Percentiles rank a stretch among this genome's conserved stretches.
Evolutionary conservation across 2,888 invertebrate genomes (phyloP).

Genomic region (Laspeyria flexula): DNA sequence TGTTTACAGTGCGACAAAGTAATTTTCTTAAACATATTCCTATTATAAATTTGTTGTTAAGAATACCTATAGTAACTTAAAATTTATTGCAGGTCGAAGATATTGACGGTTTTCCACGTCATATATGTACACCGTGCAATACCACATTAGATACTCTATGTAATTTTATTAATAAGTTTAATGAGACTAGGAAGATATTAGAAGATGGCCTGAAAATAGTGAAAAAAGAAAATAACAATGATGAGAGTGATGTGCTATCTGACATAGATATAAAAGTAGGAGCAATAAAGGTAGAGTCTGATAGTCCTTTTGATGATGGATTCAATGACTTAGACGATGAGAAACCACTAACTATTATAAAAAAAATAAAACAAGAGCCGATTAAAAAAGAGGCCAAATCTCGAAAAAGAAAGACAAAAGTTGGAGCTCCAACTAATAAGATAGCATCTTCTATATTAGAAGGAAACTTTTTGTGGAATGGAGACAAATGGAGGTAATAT

Average conservation of each 20-base stretch:
- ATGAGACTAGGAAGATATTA: constrained; percentile 60
- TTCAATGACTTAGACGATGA: constrained; percentile 46
- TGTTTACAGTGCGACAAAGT: constrained; percentile 70
- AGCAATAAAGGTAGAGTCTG: constrained; percentile 54
- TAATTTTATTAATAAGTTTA: constrained; percentile 68
- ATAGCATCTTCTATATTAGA: constrained; percentile 75
- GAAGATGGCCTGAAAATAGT: constrained; percentile 55
- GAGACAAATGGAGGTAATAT: constrained; percentile 76
- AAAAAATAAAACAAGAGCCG: constrained; percentile 36
- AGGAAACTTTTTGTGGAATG: constrained; percentile 74
- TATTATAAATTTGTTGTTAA: constrained; percentile 3
- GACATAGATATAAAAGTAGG: constrained; percentile 49
- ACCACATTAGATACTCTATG: constrained; percentile 56
- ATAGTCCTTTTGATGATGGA: constrained; percentile 41
- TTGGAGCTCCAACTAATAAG: constrained; percentile 53
- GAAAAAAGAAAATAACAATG: constrained; percentile 54
- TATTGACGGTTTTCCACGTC: constrained; percentile 67
- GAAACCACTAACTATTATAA: constrained; percentile 37
- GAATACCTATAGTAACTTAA: background rate
- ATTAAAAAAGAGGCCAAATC: constrained; percentile 32
- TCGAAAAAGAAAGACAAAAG: constrained; percentile 28
- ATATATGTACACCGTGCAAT: constrained; percentile 68
- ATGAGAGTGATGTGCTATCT: constrained; percentile 25
- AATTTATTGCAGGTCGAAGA: constrained; percentile 68
- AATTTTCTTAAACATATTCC: too few relatives aligned